phyloP scores from a whole-genome alignment of 2,888 invertebrate species.

The Tetramorium bicarinatum region DNA sequence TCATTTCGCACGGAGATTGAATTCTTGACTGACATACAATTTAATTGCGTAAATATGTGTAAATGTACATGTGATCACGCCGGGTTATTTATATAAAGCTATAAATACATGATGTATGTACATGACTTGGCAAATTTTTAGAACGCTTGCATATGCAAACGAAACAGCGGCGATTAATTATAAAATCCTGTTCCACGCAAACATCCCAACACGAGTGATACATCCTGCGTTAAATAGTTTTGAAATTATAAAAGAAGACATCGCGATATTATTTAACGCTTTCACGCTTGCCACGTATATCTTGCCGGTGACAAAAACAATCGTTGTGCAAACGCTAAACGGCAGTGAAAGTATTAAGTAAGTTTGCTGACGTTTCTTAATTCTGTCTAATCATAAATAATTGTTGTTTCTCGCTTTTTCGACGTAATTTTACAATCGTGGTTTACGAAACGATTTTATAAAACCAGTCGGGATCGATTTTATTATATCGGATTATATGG shows the following conservation, averaged over 20 bases:
- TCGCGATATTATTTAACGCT: conserved; percentile 29
- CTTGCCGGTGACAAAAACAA: conserved; percentile 23
- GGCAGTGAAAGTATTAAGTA: conserved; percentile 37
- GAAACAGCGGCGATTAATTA: neutral
- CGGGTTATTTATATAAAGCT: neutral
- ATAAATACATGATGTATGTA: neutral
- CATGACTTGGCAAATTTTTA: neutral
- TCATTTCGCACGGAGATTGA: too few relatives aligned
- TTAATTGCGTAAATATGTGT: too few relatives aligned
- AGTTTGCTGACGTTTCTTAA: conserved; percentile 27
- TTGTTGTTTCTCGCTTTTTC: conserved; percentile 38
- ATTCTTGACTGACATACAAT: too few relatives aligned
- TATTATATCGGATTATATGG: conserved; percentile 22
- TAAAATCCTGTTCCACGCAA: neutral
- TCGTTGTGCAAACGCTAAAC: conserved; percentile 37
- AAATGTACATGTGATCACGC: too few relatives aligned
- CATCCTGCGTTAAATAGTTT: conserved; percentile 4
- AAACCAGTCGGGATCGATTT: conserved; percentile 22
- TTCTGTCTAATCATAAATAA: conserved; percentile 37
- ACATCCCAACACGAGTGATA: neutral
- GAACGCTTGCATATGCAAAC: neutral
- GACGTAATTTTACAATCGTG: conserved; percentile 32
- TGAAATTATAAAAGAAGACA: neutral
- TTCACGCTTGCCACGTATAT: conserved; percentile 39
- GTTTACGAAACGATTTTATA: conserved; percentile 27